Base-by-base conservation (phyloP, 2,888 invertebrate species). In the Tricholauxania praeusta region DNA sequence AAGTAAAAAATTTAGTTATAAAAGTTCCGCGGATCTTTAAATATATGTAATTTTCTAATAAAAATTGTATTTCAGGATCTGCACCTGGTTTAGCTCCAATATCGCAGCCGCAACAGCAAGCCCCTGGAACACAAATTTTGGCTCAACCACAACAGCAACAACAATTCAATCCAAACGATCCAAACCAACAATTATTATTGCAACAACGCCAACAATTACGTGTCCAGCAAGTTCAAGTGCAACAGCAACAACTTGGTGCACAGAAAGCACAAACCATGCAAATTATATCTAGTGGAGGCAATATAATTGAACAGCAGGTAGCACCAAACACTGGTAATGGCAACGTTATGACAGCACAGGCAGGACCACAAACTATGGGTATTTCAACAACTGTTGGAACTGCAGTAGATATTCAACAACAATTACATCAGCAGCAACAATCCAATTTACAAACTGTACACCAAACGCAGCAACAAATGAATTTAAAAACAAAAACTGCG, bases 401-500 rank as follows among this genome's bases (percentile, higher is more conserved):
- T 49, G 19, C 72, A 62, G 15, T 72, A 39, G 75, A 74, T 59
- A 64, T 60, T 22, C 72, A 74, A 53, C 78, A 77, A 63, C 74
- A 71, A 47, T 75, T 76, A 51, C 74, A 74, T 72, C 89, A 89
- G 66, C 88, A 88, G 60, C 81, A 82, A 65, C 83, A 82, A 67
- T 80, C 79, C 55, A 82, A 77, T 63, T 76, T 76, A 57, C 66
- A 75, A 15, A 75, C 76, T 72, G 59, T 73, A 32, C 80, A 81
- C 87, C 90, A 82, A 73, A 89, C 91, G 2, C 91, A 91, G 76
- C 91, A 91, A 71, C 87, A 87, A 72, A 85, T 92, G 92, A 96
- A 96, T 68, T 76, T 85, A 19, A 96, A 96, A 88, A 96, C 97
- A 4, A 98, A 98, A 89, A 97, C 97, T 0, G 98, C 98, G 0